These are phyloP conservation scores for Melitaea cinxia DNA, from an alignment of 1,140 invertebrate species.

Conservation along the genomic window DNA sequence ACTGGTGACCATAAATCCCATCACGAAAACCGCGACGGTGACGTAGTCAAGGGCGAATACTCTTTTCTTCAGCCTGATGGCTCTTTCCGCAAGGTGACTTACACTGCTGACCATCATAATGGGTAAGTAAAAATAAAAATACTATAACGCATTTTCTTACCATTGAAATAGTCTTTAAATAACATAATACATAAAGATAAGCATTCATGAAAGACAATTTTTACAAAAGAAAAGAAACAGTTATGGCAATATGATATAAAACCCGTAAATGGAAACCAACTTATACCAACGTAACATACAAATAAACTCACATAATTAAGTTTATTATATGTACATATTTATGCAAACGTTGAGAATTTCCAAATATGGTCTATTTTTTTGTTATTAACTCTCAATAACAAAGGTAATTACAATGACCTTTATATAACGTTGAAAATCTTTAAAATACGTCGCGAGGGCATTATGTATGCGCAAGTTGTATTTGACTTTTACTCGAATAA, in stretches of 20 bases:
- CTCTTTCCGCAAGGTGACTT: conserved; percentile 73
- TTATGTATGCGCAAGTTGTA: background rate
- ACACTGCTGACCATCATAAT: conserved; percentile 73
- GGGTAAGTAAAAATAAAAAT: conserved; percentile 49
- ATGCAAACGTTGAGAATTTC: conserved; percentile 10
- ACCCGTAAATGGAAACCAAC: too few species aligned
- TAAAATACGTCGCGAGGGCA: background rate
- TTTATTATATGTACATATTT: conserved; percentile 17
- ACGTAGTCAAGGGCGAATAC: conserved; percentile 78
- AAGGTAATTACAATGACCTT: conserved; percentile 18
- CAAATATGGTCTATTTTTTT: conserved; percentile 10
- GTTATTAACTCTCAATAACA: background rate
- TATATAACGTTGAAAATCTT: conserved; percentile 4
- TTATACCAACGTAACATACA: conserved; percentile 3
- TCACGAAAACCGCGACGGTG: conserved; percentile 78
- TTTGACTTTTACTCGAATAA: background rate
- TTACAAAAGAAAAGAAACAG: background rate
- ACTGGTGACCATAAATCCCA: conserved; percentile 80
- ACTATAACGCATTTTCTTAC: background rate
- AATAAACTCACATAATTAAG: conserved; percentile 14
- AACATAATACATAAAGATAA: background rate
- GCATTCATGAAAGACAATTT: background rate
- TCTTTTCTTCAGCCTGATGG: conserved; percentile 70
- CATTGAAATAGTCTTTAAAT: background rate
- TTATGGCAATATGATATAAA: background rate